Evolutionary conservation across 2,113 vertebrate genomes (phyloP).

Genomic region (Castor canadensis): DNA sequence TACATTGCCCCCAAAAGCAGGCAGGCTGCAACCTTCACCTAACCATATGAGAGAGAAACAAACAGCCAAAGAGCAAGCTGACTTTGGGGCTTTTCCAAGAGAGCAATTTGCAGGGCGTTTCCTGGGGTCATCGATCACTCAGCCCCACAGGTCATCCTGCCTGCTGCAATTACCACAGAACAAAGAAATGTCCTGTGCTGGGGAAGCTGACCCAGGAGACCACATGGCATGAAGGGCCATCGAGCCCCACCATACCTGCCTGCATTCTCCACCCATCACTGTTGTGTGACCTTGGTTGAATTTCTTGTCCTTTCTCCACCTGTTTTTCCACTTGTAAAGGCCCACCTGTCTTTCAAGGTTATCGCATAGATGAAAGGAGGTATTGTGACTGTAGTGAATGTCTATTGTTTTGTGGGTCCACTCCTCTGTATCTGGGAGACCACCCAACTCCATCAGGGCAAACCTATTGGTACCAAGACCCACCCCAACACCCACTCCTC

Average conservation of each 20-base stretch:
- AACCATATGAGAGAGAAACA: conserved; percentile 23
- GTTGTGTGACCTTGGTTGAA: neutral
- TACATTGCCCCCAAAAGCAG: conserved; percentile 9
- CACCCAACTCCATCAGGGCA: neutral
- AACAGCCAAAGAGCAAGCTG: conserved; percentile 22
- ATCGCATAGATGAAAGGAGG: neutral
- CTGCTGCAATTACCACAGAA: neutral
- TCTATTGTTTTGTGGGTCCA: neutral
- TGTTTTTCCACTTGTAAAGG: neutral
- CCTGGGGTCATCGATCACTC: conserved; percentile 41
- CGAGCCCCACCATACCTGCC: neutral
- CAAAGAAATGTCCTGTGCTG: neutral
- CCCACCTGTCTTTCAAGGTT: neutral
- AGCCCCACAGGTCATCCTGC: neutral
- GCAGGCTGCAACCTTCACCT: conserved; percentile 41
- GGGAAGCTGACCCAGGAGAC: neutral
- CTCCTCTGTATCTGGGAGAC: neutral
- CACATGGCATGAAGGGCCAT: accelerated
- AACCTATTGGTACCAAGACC: neutral
- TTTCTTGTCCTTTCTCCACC: neutral
- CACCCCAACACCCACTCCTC: too few species aligned
- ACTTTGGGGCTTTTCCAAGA: conserved; percentile 56
- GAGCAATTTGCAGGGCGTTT: conserved; percentile 5
- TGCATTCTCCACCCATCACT: neutral
- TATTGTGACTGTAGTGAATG: neutral